Conservation (phyloP, 35 echinoderm and acorn worm species). For the Anneissia japonica region DNA sequence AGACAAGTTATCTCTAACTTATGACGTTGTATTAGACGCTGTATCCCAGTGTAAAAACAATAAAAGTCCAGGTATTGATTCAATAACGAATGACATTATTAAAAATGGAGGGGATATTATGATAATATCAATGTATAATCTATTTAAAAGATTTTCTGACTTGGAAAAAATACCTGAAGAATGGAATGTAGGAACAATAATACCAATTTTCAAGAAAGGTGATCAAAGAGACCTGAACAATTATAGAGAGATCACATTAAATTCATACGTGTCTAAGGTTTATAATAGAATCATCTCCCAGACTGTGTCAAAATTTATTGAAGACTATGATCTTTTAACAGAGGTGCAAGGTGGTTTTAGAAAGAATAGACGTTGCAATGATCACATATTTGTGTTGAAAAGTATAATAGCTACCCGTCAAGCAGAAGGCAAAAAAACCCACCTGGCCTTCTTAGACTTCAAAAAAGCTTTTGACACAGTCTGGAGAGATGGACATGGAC, state of each 20-base stretch:
- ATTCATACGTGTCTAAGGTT: not conserved
- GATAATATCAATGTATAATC: not conserved
- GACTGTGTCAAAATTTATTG: not conserved
- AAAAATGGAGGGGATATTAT: not conserved
- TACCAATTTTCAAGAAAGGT: not conserved
- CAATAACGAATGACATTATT: not conserved
- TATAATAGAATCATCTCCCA: not conserved
- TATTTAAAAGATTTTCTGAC: not conserved
- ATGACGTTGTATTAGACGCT: not conserved
- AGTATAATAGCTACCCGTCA: not conserved
- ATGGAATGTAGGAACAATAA: not conserved
- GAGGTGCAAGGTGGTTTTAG: not conserved
- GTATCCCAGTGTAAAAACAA: not conserved
- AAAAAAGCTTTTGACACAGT: not conserved
- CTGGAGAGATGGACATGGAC: not conserved
- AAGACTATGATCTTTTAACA: not conserved
- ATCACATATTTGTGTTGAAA: not conserved
- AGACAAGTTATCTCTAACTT: not conserved
- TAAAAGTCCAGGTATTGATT: not conserved
- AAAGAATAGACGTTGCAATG: not conserved
- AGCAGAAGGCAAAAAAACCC: not conserved
- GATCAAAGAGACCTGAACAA: not conserved
- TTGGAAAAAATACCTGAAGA: not conserved
- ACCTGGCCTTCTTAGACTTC: not conserved
- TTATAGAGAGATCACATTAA: not conserved